Base-by-base conservation (phyloP, 2,888 invertebrate species). In the Caprella mutica region DNA sequence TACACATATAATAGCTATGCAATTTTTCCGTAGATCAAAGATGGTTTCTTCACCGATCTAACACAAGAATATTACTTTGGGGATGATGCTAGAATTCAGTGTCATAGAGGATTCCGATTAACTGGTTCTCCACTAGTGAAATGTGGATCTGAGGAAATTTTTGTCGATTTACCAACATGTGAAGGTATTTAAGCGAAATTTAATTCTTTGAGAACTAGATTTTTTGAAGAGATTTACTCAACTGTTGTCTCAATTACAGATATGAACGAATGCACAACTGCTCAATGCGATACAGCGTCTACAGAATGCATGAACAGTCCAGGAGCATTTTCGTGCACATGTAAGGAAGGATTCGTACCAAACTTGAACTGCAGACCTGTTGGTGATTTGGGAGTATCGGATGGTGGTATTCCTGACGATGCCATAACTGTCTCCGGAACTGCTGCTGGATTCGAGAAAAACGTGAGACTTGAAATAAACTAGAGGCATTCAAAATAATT, bases 51-150 rank as follows among this genome's bases (percentile, higher is more conserved):
- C 42, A 84, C 87, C 23, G 90, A 92, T 68, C 77, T 80, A 19
- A 78, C 81, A 0, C 79, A 83, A 65, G 77, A 82, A 46, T 92
- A 90, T 70, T 84, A 80, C 72, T 92, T 78, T 68, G 88, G 88
- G 1, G 92, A 93, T 70, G 91, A 92, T 75, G 90, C 90, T 14
- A 77, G 90, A 63, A 88, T 90, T 9, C 91, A 92, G 70, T 92
- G 92, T 71, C 86, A 83, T 70, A 85, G 86, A 74, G 92, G 91
- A 9, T 92, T 85, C 71, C 88, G 86, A 74, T 76, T 92, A 4
- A 84, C 83, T 59, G 71, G 72, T 12, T 88, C 88, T 29, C 88
- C 85, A 67, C 81, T 91, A 54, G 81, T 91, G 62, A 81, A 82
- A 69, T 92, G 92, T 71, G 89, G 87, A 61, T 78, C 85, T n/a